Evolutionary conservation across 2,113 vertebrate genomes (phyloP).

Genomic region (Callipepla squamata): DNA sequence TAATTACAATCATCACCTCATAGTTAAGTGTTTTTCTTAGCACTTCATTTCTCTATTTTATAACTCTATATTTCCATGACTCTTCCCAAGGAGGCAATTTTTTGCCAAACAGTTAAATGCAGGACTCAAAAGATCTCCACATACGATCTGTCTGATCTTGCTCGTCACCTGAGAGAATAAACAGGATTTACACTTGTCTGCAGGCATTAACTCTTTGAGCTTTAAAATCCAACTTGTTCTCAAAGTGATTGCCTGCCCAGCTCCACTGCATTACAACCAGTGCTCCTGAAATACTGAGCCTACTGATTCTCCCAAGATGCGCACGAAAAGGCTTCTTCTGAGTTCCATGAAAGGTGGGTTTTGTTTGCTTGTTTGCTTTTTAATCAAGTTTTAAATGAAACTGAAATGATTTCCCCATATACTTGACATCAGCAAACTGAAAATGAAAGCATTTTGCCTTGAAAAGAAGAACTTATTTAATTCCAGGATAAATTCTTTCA

Average conservation of each 20-base stretch:
- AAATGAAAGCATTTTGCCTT: neutral
- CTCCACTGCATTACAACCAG: neutral
- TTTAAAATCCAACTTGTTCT: slow-evolving; percentile 24
- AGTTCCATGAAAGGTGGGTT: neutral
- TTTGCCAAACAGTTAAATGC: neutral
- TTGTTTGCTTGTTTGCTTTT: neutral
- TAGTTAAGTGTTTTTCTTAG: neutral
- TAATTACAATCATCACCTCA: neutral
- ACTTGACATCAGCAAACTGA: neutral
- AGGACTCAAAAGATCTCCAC: neutral
- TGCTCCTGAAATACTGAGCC: neutral
- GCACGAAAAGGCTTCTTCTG: neutral
- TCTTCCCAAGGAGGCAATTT: neutral
- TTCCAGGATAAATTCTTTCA: neutral
- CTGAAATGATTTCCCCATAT: neutral
- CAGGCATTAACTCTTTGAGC: slow-evolving; percentile 45
- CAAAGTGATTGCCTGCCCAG: slow-evolving; percentile 20
- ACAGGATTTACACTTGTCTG: slow-evolving; percentile 36
- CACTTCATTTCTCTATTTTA: neutral
- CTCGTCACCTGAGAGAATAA: slow-evolving; percentile 53
- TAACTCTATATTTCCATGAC: neutral
- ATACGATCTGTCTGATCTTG: slow-evolving; percentile 40
- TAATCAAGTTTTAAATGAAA: neutral
- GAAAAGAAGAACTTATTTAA: neutral
- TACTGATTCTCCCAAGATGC: neutral